Percentiles rank a stretch among this genome's conserved stretches.
phyloP scores from a whole-genome alignment of 1,140 invertebrate genomes.

The Physella acuta region DNA sequence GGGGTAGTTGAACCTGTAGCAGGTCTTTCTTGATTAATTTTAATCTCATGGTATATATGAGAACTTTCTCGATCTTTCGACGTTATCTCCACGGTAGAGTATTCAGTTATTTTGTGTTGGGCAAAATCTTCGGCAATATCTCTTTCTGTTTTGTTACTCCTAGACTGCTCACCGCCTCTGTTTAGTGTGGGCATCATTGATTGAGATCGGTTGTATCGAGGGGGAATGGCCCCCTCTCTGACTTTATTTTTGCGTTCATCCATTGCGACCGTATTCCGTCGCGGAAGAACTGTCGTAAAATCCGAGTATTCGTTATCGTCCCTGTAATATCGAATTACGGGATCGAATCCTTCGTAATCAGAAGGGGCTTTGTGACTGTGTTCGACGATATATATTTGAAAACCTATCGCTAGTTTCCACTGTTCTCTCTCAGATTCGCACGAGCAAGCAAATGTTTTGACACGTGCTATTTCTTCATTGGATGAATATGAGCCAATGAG shows the following conservation, averaged over 20 bases:
- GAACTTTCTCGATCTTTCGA: no score
- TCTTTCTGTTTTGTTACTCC: no score
- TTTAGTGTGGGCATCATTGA: background rate
- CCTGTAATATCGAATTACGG: no score
- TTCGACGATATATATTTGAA: background rate
- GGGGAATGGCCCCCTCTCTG: background rate
- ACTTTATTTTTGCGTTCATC: background rate
- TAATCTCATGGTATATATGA: no score
- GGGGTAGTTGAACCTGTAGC: no score
- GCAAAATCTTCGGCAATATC: no score
- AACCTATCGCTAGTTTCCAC: background rate
- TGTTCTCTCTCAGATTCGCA: background rate
- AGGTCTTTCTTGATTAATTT: no score
- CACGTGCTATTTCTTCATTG: background rate
- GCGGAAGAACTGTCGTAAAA: background rate
- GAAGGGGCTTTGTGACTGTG: background rate
- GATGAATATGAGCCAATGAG: background rate
- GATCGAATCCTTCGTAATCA: background rate
- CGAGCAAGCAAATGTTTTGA: conserved; percentile 5
- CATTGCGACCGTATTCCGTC: background rate
- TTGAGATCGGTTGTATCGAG: background rate
- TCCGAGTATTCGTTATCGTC: background rate
- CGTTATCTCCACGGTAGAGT: no score
- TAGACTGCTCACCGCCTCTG: no score
- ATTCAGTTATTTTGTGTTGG: no score